Percentiles rank a stretch among this genome's conserved stretches.
Conservation (phyloP, 2,113 vertebrate genomes). For the Callocephalon fimbriatum region DNA sequence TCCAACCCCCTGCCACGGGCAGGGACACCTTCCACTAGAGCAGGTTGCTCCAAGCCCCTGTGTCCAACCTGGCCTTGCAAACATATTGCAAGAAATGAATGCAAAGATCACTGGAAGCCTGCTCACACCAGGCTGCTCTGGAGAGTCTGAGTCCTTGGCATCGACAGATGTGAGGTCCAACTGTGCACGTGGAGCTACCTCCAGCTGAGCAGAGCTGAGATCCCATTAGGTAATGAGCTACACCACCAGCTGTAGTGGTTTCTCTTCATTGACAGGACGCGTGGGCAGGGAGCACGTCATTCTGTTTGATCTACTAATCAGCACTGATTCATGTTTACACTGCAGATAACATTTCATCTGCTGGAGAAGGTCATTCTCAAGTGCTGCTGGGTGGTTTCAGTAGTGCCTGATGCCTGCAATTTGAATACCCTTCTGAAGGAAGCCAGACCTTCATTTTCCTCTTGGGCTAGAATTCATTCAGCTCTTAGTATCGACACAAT, state of each 20-base stretch:
- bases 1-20: background rate
- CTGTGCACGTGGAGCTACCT: background rate
- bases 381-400: background rate
- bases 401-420: background rate
- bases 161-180: background rate
- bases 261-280: background rate
- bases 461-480: background rate
- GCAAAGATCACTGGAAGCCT: background rate
- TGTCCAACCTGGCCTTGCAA: background rate
- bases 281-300: slow-evolving; percentile 40
- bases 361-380: slow-evolving; percentile 20
- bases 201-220: background rate
- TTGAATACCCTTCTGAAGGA: background rate
- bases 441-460: background rate
- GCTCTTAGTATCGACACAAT: background rate
- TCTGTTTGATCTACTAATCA: slow-evolving; percentile 8
- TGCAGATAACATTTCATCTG: slow-evolving; percentile 5
- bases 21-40: background rate
- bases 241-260: background rate
- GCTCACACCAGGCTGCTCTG: background rate
- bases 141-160: background rate
- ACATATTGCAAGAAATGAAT: background rate
- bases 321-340: slow-evolving; percentile 35
- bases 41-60: background rate
- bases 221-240: background rate